These are phyloP conservation scores for Eupithecia insigniata DNA, from an alignment of 2,888 invertebrate genomes.

Conservation along the genomic window DNA sequence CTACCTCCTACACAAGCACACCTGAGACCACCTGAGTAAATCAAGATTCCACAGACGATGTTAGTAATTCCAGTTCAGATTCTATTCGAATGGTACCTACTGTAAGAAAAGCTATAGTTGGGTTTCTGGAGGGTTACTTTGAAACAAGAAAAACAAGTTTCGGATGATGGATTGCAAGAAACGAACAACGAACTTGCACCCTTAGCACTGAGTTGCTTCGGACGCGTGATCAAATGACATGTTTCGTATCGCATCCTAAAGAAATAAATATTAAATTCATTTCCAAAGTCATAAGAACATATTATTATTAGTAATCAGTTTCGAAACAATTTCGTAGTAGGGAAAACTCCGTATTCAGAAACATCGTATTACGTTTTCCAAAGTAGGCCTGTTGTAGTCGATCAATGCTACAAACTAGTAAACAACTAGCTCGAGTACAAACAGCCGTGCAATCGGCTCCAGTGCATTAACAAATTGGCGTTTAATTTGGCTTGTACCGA, in stretches of 20 bases:
- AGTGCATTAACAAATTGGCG: constrained; percentile 35
- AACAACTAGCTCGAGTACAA: neutral
- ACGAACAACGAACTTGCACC: neutral
- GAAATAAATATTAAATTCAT: neutral
- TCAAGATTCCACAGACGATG: neutral
- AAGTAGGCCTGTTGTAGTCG: neutral
- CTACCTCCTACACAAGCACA: neutral
- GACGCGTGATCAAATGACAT: neutral
- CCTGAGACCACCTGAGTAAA: neutral
- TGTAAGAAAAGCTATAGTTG: neutral
- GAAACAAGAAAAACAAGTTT: neutral
- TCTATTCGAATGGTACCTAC: neutral
- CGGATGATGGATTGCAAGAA: neutral
- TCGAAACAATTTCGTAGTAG: neutral
- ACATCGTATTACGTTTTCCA: neutral
- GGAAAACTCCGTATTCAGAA: neutral
- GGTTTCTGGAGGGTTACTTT: neutral
- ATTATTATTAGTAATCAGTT: neutral
- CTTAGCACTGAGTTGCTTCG: neutral
- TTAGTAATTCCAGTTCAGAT: constrained; percentile 4
- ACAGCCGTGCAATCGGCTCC: neutral
- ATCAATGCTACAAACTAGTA: constrained; percentile 5
- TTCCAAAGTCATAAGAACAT: neutral
- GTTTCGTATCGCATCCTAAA: neutral
- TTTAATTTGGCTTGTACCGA: constrained; percentile 33